Percentiles rank a stretch among this genome's conserved stretches.
phyloP scores from a whole-genome alignment of 2,113 vertebrate genomes.

The Cinclus cinclus region DNA sequence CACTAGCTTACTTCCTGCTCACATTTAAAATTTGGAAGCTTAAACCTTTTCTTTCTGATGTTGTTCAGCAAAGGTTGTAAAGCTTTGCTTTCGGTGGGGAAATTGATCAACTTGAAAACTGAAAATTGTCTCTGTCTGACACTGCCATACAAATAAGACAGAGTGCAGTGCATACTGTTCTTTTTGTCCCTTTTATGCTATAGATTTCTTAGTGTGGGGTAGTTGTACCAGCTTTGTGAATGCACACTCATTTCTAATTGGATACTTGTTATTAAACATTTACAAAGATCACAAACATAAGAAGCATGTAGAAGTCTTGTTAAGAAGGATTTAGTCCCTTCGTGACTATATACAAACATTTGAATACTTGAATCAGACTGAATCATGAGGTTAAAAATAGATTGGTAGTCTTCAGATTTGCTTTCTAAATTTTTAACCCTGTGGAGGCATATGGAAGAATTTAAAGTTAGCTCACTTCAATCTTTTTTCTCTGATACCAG shows the following conservation, averaged over 20 bases:
- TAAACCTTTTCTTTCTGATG: not conserved
- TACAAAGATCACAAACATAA: not conserved
- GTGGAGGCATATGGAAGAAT: not conserved
- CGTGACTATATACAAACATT: not conserved
- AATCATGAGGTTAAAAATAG: slow-evolving; percentile 35
- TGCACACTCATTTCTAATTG: not conserved
- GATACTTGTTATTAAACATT: not conserved
- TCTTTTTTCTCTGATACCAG: slow-evolving; percentile 10
- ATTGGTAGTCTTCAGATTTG: not conserved
- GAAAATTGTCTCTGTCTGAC: not conserved
- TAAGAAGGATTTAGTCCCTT: not conserved
- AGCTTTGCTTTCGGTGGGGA: not conserved
- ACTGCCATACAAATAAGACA: not conserved
- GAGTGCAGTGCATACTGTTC: not conserved
- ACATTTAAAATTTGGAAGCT: not conserved
- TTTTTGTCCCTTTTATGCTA: not conserved
- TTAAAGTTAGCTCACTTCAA: slow-evolving; percentile 14
- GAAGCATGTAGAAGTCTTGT: not conserved
- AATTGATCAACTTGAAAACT: not conserved
- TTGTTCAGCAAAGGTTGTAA: not conserved
- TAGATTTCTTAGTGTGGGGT: not conserved
- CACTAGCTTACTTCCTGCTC: not conserved
- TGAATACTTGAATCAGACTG: not conserved
- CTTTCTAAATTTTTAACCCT: not conserved
- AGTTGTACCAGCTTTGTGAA: not conserved